Percentiles rank a stretch among this genome's conserved stretches.
Conservation (phyloP, 2,113 vertebrate species). For the Phocoena sinus region DNA sequence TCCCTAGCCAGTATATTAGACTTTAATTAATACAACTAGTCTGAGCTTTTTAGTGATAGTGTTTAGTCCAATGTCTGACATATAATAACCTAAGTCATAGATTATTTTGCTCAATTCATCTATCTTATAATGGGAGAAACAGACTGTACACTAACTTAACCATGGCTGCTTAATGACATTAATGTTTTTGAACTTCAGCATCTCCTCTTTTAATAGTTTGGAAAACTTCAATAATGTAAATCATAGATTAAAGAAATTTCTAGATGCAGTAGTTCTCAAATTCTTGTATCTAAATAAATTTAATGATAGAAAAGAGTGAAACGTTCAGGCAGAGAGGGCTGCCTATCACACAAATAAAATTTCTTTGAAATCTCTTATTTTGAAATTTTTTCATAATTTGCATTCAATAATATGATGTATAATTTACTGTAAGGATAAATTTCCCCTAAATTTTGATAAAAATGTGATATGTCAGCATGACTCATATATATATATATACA, state of each 20-base stretch:
- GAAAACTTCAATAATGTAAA: background rate
- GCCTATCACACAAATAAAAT: background rate
- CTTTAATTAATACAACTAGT: background rate
- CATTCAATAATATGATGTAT: background rate
- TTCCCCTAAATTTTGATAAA: background rate
- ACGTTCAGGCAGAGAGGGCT: background rate
- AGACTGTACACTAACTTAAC: background rate
- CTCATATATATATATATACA: background rate
- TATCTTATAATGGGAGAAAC: background rate
- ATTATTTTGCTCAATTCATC: background rate
- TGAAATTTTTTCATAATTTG: background rate
- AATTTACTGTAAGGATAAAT: background rate
- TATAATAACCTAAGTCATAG: background rate
- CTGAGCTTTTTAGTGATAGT: background rate
- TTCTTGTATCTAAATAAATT: background rate
- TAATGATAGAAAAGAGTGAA: background rate
- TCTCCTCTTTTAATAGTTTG: background rate
- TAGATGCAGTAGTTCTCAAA: background rate
- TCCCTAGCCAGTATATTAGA: background rate
- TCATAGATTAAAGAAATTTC: background rate
- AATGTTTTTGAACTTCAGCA: background rate
- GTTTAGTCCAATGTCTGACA: background rate
- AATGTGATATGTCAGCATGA: background rate
- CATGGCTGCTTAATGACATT: background rate
- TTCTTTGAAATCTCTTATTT: background rate